Evolutionary conservation across 2,797 vertebrate species (phyloP).

Genomic region (Muscicapa striata): DNA sequence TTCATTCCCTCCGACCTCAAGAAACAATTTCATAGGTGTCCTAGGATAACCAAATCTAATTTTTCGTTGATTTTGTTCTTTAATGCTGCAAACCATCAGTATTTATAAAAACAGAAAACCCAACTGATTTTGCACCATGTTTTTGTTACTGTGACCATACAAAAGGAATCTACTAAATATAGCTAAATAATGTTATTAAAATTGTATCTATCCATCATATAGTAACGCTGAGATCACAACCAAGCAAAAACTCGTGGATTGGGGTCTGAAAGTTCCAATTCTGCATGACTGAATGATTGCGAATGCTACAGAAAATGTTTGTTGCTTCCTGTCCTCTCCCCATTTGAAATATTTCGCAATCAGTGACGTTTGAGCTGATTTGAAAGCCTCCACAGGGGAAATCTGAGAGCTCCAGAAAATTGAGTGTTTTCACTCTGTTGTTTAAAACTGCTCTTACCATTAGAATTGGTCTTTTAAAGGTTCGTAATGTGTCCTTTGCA

Average conservation of each 20-base stretch:
- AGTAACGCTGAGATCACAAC: slow-evolving; percentile 55
- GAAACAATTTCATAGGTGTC: slow-evolving; percentile 44
- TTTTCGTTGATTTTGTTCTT: slow-evolving; percentile 69
- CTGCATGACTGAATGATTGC: slow-evolving; percentile 72
- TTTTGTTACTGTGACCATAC: slow-evolving; percentile 78
- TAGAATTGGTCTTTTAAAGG: slow-evolving; percentile 12
- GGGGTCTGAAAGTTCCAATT: slow-evolving; percentile 62
- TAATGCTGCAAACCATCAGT: slow-evolving; percentile 79
- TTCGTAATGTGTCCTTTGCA: background rate
- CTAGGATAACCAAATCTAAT: slow-evolving; percentile 44
- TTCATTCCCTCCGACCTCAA: slow-evolving; percentile 44
- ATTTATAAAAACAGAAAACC: slow-evolving; percentile 69
- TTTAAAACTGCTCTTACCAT: background rate
- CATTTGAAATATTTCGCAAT: slow-evolving; percentile 54
- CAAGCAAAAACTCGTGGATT: slow-evolving; percentile 48
- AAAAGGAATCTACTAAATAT: slow-evolving; percentile 66
- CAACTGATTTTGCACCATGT: slow-evolving; percentile 77
- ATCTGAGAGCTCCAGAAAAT: slow-evolving; percentile 22
- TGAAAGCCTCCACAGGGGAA: slow-evolving; percentile 54
- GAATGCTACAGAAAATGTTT: slow-evolving; percentile 50
- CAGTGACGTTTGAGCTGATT: slow-evolving; percentile 33
- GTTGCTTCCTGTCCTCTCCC: slow-evolving; percentile 70
- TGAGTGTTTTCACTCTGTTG: background rate
- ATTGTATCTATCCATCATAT: slow-evolving; percentile 56
- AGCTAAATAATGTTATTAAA: slow-evolving; percentile 59